Conservation (phyloP, 2,797 vertebrate species). For the Sebastes cheni region DNA sequence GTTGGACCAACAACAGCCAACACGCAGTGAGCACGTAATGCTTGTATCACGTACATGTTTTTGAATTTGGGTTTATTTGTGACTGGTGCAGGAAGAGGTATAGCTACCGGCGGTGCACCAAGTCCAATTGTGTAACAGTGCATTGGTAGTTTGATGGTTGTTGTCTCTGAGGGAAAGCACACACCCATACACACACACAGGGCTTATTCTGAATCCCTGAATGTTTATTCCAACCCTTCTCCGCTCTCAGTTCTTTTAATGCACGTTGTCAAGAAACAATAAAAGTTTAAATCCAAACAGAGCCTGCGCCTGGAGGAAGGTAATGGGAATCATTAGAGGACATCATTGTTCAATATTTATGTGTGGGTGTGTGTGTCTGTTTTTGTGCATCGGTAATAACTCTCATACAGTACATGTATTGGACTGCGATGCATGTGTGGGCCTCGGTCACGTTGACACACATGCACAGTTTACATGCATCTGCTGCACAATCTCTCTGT, state of each 20-base stretch:
- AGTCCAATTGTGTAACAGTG: not conserved
- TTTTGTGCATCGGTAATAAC: conserved; percentile 14
- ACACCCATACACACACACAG: conserved; percentile 9
- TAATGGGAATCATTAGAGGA: conserved; percentile 70
- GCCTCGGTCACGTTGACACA: conserved; percentile 26
- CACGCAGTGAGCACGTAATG: not conserved
- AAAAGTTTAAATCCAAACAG: conserved; percentile 68
- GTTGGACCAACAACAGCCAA: conserved; percentile 10
- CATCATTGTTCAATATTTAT: conserved; percentile 51
- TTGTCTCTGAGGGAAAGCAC: not conserved
- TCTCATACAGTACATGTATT: not conserved
- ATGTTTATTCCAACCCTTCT: conserved; percentile 54
- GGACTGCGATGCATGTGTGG: conserved; percentile 21
- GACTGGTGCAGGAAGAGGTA: not conserved
- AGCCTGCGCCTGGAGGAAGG: conserved; percentile 41
- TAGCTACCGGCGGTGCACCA: not conserved
- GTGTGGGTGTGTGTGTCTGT: conserved; percentile 3
- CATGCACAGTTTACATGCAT: conserved; percentile 25
- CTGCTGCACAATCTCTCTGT: conserved; percentile 43
- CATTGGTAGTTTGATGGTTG: not conserved
- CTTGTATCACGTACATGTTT: not conserved
- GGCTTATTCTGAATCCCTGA: conserved; percentile 33
- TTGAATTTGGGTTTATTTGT: not conserved
- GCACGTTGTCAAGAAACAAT: conserved; percentile 63
- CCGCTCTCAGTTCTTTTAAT: conserved; percentile 49